Evolutionary conservation across 2,797 vertebrate species (phyloP).

Genomic region (Sebastes variabilis): DNA sequence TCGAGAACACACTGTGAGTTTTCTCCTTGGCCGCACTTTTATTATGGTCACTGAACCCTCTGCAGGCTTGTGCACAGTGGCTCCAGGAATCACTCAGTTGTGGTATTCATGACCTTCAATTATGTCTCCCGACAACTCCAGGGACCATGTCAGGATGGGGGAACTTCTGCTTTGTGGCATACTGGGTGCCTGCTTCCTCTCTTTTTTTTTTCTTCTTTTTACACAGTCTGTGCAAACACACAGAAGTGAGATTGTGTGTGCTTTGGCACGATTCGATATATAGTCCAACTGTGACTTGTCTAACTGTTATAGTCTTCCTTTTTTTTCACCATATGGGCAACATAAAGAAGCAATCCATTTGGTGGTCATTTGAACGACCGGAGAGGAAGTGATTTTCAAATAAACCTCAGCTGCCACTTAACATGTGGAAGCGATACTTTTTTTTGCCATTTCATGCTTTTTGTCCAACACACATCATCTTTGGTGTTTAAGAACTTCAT

Average conservation of each 20-base stretch:
- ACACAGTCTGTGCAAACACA: slow-evolving; percentile 25
- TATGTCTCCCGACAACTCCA: slow-evolving; percentile 55
- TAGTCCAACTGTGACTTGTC: slow-evolving; percentile 13
- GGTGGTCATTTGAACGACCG: background rate
- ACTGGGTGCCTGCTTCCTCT: slow-evolving; percentile 17
- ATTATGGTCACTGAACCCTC: slow-evolving; percentile 64
- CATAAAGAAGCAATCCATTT: slow-evolving; percentile 5
- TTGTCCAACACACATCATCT: background rate
- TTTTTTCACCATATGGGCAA: slow-evolving; percentile 1
- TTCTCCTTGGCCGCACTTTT: slow-evolving; percentile 54
- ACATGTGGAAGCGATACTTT: background rate
- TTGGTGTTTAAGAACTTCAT: background rate
- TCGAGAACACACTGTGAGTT: slow-evolving; percentile 48
- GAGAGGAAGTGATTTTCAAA: slow-evolving; percentile 19
- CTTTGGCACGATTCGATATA: slow-evolving; percentile 24
- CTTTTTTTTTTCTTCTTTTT: background rate
- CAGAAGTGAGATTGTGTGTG: slow-evolving; percentile 20
- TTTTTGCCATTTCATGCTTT: background rate
- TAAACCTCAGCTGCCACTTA: slow-evolving; percentile 21
- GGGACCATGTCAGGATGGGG: slow-evolving; percentile 46
- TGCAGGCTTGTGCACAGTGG: slow-evolving; percentile 41
- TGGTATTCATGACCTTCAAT: slow-evolving; percentile 72
- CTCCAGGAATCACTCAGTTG: slow-evolving; percentile 64
- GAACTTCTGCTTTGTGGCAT: slow-evolving; percentile 52
- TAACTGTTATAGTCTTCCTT: background rate